phyloP scores from a whole-genome alignment of 2,888 invertebrate species.

The Drosophila basisetae region DNA sequence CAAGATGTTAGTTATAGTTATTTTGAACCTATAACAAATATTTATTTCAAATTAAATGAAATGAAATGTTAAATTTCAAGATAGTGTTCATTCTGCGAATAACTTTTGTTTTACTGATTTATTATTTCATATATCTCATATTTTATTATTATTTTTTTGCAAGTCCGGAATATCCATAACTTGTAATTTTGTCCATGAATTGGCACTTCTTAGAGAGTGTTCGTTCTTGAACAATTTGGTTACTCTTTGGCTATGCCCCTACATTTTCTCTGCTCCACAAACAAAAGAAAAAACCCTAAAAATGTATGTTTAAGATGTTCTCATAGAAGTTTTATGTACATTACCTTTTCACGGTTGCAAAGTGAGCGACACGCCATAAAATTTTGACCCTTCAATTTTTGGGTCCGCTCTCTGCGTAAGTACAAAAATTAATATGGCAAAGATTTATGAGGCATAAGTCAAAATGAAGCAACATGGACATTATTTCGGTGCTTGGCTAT shows the following conservation, averaged over 20 bases:
- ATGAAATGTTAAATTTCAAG: no score
- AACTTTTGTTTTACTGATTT: not conserved
- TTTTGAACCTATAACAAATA: not conserved
- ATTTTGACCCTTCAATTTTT: not conserved
- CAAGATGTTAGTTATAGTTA: not conserved
- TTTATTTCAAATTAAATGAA: not conserved
- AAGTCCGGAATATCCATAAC: not conserved
- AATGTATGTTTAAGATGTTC: conserved; percentile 1
- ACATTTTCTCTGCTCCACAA: conserved; percentile 18
- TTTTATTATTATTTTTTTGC: no score
- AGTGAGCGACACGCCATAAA: not conserved
- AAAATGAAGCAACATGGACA: not conserved
- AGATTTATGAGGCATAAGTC: not conserved
- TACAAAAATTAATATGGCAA: not conserved
- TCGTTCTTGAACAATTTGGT: not conserved
- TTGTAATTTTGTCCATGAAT: not conserved
- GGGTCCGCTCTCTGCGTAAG: not conserved
- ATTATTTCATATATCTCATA: not conserved
- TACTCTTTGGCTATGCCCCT: conserved; percentile 7
- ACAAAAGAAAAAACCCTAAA: not conserved
- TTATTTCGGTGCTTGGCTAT: not conserved
- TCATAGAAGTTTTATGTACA: not conserved
- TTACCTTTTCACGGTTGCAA: not conserved
- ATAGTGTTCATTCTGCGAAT: no score
- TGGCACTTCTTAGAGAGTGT: not conserved